Conservation (phyloP, 2,113 vertebrate genomes). For the Madoqua kirkii region DNA sequence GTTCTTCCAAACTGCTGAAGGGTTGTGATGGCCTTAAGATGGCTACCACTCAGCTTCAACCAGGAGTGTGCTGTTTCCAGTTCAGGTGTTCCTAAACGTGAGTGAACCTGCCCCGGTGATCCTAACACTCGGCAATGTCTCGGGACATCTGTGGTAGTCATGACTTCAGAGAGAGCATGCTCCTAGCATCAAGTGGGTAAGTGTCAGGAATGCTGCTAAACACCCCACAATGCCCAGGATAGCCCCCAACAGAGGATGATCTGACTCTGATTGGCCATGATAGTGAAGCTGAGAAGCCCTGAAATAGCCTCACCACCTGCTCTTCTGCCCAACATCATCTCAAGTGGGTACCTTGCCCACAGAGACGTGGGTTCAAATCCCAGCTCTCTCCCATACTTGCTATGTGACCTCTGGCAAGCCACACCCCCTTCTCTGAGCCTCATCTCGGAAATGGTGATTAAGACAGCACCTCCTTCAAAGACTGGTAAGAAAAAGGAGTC, state of each 20-base stretch:
- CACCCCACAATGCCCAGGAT: accelerated
- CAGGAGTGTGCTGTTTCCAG: neutral
- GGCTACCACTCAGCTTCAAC: no score
- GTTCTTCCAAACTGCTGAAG: neutral
- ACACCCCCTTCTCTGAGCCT: neutral
- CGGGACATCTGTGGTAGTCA: no score
- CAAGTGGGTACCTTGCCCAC: no score
- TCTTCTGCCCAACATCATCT: neutral
- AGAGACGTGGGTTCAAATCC: neutral
- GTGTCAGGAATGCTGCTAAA: no score
- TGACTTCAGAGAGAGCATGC: accelerated
- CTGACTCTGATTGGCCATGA: neutral
- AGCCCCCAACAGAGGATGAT: neutral
- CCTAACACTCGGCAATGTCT: neutral
- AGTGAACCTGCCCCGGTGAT: neutral
- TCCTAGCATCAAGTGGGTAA: neutral
- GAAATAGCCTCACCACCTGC: no score
- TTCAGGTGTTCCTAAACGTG: neutral
- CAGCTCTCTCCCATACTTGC: neutral
- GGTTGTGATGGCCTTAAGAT: neutral
- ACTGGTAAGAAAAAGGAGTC: neutral
- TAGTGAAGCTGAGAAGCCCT: neutral
- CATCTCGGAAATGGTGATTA: accelerated
- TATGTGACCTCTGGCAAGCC: neutral
- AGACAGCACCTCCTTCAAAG: neutral